phyloP scores from a whole-genome alignment of 2,113 vertebrate species.

The Gymnarchus niloticus region DNA sequence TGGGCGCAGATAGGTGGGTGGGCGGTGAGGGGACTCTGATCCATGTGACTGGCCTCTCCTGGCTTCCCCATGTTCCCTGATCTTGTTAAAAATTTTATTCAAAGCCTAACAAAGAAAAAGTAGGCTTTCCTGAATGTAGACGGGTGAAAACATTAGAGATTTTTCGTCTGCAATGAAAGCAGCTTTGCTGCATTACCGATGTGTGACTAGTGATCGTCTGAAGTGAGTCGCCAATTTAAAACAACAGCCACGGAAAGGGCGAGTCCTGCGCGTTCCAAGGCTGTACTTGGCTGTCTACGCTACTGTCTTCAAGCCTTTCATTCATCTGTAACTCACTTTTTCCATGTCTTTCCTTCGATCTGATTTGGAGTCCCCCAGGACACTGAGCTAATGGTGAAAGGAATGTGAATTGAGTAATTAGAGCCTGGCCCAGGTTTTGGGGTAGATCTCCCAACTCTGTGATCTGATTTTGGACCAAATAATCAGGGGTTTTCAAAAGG shows the following conservation, averaged over 20 bases:
- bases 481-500: constrained; percentile 36
- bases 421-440: constrained; percentile 46
- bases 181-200: constrained; percentile 8
- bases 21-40: background rate
- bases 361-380: constrained; percentile 55
- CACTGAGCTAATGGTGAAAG: constrained; percentile 62
- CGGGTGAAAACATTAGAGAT: constrained; percentile 13
- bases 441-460: constrained; percentile 47
- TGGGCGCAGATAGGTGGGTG: background rate
- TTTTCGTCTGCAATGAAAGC: constrained; percentile 21
- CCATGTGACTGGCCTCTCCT: background rate
- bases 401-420: constrained; percentile 56
- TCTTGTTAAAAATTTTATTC: background rate
- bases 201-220: constrained; percentile 33
- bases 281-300: constrained; percentile 19
- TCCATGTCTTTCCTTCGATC: constrained; percentile 54
- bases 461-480: constrained; percentile 41
- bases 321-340: constrained; percentile 58
- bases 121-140: background rate
- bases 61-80: background rate
- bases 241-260: background rate
- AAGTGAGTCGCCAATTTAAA: constrained; percentile 13
- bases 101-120: background rate
- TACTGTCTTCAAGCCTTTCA: constrained; percentile 41
- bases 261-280: constrained; percentile 14